A percentile compares a stretch with the other conserved stretches of the same genome.
These are phyloP conservation scores for Lepus oiostolus DNA, from an alignment of 2,797 vertebrate species.

Conservation along the genomic window DNA sequence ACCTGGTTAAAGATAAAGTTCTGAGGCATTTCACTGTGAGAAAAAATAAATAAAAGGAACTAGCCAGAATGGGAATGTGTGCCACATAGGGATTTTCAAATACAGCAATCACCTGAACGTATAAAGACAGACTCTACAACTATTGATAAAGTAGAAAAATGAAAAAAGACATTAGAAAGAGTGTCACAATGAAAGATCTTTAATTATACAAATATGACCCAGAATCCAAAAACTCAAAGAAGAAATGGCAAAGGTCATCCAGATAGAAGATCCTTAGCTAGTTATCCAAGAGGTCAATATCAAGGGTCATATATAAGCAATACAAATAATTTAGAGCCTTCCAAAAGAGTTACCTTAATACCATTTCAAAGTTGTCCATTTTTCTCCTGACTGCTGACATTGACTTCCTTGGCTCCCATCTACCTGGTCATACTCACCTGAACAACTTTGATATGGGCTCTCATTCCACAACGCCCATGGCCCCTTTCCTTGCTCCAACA, in stretches of 20 bases:
- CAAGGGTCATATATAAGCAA: not conserved
- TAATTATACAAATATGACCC: not conserved
- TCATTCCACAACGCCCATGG: slow-evolving; percentile 1
- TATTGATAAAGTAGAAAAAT: not conserved
- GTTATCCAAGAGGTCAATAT: not conserved
- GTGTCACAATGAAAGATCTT: not conserved
- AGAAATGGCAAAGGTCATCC: not conserved
- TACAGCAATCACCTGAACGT: not conserved
- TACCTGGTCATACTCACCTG: not conserved
- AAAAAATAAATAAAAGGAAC: not conserved
- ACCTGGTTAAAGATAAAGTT: not conserved
- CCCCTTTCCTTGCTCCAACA: slow-evolving; percentile 45
- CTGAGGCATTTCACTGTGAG: not conserved
- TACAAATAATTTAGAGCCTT: not conserved
- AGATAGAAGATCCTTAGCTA: not conserved
- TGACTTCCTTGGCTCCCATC: not conserved
- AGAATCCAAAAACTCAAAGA: slow-evolving; percentile 17
- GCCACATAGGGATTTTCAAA: not conserved
- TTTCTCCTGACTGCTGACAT: not conserved
- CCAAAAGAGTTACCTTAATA: slow-evolving; percentile 14
- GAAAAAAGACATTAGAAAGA: not conserved
- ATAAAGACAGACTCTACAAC: not conserved
- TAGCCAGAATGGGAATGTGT: not conserved
- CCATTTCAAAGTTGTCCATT: not conserved
- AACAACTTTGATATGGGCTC: not conserved